Percentiles rank a stretch among this genome's conserved stretches.
phyloP scores from a whole-genome alignment of 2,888 invertebrate species.

The Abscondita cerata region DNA sequence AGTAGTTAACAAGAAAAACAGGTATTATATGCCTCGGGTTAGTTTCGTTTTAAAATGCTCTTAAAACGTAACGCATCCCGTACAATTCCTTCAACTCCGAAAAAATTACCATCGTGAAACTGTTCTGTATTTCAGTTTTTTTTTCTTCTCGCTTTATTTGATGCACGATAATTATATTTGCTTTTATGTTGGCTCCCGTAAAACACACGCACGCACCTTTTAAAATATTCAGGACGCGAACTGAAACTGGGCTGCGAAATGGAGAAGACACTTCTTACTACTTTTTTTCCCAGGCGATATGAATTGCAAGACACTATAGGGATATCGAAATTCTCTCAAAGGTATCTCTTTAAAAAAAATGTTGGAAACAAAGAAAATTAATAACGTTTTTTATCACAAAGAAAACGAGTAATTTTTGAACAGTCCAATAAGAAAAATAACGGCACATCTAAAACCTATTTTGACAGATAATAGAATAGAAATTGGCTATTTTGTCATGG shows the following conservation, averaged over 20 bases:
- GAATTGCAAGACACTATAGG: neutral
- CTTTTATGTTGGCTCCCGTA: slow-evolving; percentile 22
- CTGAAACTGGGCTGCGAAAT: neutral
- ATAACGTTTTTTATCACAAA: neutral
- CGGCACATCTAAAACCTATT: slow-evolving; percentile 48
- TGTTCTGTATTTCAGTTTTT: too few species aligned
- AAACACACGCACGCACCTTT: slow-evolving; percentile 21
- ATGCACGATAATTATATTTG: slow-evolving; percentile 20
- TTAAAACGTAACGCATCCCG: too few species aligned
- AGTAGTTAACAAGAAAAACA: slow-evolving; percentile 29
- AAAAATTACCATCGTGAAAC: neutral
- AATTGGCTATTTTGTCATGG: slow-evolving; percentile 53
- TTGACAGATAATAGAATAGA: slow-evolving; percentile 57
- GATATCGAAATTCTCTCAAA: neutral
- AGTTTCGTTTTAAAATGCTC: slow-evolving; percentile 10
- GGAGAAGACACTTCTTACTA: neutral
- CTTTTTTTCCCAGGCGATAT: neutral
- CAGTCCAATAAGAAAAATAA: slow-evolving; percentile 49
- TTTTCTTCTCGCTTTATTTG: neutral
- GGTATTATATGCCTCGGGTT: slow-evolving; percentile 28
- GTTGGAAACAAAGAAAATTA: slow-evolving; percentile 19
- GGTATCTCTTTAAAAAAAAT: slow-evolving; percentile 21
- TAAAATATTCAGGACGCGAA: slow-evolving; percentile 24
- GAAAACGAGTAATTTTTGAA: slow-evolving; percentile 36
- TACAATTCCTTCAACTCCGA: too few species aligned